phyloP scores from a whole-genome alignment of 2,797 vertebrate genomes.

The Alfaro cultratus region DNA sequence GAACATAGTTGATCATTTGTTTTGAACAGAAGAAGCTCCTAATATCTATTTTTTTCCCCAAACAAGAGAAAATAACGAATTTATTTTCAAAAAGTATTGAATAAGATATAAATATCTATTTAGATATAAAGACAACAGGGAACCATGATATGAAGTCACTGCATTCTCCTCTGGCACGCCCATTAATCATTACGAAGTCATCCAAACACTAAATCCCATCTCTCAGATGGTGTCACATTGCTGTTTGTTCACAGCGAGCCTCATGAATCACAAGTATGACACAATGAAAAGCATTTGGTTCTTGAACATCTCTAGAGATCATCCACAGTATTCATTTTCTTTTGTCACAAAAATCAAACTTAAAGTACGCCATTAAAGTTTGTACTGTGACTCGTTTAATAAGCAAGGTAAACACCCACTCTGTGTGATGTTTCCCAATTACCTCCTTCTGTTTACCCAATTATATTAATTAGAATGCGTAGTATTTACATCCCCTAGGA shows the following conservation, averaged over 20 bases:
- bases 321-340: neutral
- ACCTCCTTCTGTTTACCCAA: slow-evolving; percentile 61
- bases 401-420: slow-evolving; percentile 35
- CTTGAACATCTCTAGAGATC: slow-evolving; percentile 17
- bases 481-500: slow-evolving; percentile 66
- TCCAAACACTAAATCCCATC: slow-evolving; percentile 44
- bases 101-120: neutral
- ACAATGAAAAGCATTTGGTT: slow-evolving; percentile 31
- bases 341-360: slow-evolving; percentile 10
- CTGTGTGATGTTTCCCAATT: slow-evolving; percentile 54
- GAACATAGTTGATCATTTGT: neutral
- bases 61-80: neutral
- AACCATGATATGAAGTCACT: slow-evolving; percentile 33
- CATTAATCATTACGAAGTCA: slow-evolving; percentile 61
- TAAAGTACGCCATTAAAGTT: slow-evolving; percentile 30
- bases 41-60: neutral
- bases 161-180: slow-evolving; percentile 40
- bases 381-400: slow-evolving; percentile 50
- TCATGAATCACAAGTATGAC: slow-evolving; percentile 38
- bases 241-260: slow-evolving; percentile 43
- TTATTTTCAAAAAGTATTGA: neutral
- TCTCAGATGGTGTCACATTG: slow-evolving; percentile 37
- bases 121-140: slow-evolving; percentile 12
- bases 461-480: slow-evolving; percentile 74
- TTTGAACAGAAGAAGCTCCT: neutral